These are phyloP conservation scores for Phrynocephalus versicolor DNA, from an alignment of 2,113 vertebrate species.

Conservation along the genomic window DNA sequence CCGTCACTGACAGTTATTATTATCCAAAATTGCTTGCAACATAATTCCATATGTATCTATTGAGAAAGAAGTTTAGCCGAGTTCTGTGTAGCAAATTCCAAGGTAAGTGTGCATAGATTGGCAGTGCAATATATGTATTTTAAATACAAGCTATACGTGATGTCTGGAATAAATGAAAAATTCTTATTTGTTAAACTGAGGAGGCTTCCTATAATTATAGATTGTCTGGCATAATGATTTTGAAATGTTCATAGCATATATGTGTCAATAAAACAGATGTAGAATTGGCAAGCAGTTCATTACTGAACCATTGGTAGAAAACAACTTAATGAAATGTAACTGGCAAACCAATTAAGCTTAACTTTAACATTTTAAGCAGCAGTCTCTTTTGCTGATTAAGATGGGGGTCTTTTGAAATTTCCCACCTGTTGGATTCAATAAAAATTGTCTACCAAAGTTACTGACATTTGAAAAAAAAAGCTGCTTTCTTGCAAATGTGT, in stretches of 20 bases:
- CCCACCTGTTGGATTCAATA: slow-evolving; percentile 57
- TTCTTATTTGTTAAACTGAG: background rate
- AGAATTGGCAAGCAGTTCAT: slow-evolving; percentile 30
- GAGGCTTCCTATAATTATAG: slow-evolving; percentile 4
- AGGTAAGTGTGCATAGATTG: background rate
- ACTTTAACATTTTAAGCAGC: slow-evolving; percentile 38
- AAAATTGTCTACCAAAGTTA: slow-evolving; percentile 45
- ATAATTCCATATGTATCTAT: background rate
- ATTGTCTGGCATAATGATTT: slow-evolving; percentile 19
- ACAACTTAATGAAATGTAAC: slow-evolving; percentile 37
- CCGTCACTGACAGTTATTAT: background rate
- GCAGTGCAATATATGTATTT: background rate
- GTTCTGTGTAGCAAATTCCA: background rate
- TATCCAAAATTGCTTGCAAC: background rate
- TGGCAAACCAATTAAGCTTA: slow-evolving; percentile 50
- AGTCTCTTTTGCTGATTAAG: slow-evolving; percentile 45
- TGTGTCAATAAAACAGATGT: slow-evolving; percentile 47
- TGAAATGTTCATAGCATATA: slow-evolving; percentile 33
- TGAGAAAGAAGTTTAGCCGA: background rate
- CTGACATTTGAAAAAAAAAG: slow-evolving; percentile 59
- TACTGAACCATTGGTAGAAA: slow-evolving; percentile 33
- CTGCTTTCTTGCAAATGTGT: slow-evolving; percentile 51
- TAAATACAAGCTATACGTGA: background rate
- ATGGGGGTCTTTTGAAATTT: slow-evolving; percentile 52
- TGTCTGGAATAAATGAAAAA: background rate